Conservation (phyloP, 2,888 invertebrate species). For the Tetheella fluctuosa region DNA sequence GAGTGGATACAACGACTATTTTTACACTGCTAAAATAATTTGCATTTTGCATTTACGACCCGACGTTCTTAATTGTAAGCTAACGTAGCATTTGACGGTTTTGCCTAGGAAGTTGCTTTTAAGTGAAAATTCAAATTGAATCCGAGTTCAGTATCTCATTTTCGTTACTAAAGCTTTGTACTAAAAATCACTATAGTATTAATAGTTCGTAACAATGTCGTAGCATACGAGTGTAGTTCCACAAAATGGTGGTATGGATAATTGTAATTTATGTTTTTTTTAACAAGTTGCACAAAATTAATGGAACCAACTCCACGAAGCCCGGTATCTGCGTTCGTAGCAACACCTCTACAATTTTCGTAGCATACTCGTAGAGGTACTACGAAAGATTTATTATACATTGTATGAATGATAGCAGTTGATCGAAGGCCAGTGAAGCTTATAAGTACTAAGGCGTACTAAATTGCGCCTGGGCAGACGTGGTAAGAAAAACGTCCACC, state of each 20-base stretch:
- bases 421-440: no score
- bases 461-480: no score
- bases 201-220: background rate
- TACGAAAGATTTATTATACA: background rate
- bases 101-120: background rate
- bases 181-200: background rate
- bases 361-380: constrained; percentile 1
- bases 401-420: no score
- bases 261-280: background rate
- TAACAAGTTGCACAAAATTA: no score
- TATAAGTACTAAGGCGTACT: no score
- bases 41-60: background rate
- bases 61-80: background rate
- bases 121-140: background rate
- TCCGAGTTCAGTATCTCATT: background rate
- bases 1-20: constrained; percentile 4
- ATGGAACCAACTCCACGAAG: background rate
- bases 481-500: no score
- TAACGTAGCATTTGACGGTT: background rate
- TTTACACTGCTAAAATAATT: constrained; percentile 1
- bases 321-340: background rate
- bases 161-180: background rate
- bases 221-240: background rate
- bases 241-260: background rate
- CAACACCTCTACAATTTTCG: background rate